A percentile compares a stretch with the other conserved stretches of the same genome.
phyloP scores from a whole-genome alignment of 1,140 invertebrate species.

The Camponotus floridanus region DNA sequence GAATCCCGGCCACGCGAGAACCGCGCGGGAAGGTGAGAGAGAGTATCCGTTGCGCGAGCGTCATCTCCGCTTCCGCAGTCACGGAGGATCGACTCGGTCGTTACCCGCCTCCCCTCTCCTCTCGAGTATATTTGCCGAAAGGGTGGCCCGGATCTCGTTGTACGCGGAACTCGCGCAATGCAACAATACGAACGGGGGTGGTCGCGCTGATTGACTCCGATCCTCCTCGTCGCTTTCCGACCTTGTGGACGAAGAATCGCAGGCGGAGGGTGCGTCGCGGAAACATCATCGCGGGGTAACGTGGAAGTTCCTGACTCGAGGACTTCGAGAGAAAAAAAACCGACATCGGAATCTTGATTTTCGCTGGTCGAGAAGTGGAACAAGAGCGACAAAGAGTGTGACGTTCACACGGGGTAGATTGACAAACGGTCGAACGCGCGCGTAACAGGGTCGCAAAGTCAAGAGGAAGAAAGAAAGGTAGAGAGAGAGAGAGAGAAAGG shows the following conservation, averaged over 20 bases:
- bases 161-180: conserved; percentile 22
- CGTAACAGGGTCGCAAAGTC: background rate
- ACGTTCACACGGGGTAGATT: conserved; percentile 27
- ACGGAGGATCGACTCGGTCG: conserved; percentile 27
- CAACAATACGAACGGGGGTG: background rate
- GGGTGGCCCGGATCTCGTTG: background rate
- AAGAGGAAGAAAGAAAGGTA: background rate
- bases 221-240: background rate
- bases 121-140: background rate
- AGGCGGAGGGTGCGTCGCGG: too few species aligned
- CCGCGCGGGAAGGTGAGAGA: conserved; percentile 5
- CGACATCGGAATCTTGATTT: background rate
- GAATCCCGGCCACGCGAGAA: conserved; percentile 38
- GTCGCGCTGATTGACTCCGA: background rate
- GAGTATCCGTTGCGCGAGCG: conserved; percentile 22
- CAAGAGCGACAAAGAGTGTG: conserved; percentile 12
- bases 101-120: too few species aligned
- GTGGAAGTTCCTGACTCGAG: background rate
- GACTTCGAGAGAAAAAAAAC: too few species aligned
- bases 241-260: background rate
- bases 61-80: background rate
- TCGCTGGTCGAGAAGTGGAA: background rate
- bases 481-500: background rate
- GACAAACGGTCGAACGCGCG: conserved; percentile 15
- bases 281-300: background rate